phyloP scores from a whole-genome alignment of 2,113 vertebrate species.

The Dicerorhinus sumatrensis region DNA sequence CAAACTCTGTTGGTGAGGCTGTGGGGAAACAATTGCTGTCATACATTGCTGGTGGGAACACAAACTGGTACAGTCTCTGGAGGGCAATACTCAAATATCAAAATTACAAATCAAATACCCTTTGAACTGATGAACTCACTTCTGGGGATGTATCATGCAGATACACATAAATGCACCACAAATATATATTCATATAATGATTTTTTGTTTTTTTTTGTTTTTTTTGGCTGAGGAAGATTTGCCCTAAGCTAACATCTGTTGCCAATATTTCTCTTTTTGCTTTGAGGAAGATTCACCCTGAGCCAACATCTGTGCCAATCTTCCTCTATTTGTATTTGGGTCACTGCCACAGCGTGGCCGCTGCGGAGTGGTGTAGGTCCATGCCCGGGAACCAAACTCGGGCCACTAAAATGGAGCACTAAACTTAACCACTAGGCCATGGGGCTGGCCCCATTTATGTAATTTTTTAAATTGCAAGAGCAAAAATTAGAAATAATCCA shows the following conservation, averaged over 20 bases:
- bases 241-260: no score
- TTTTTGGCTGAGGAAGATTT: no score
- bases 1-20: not conserved
- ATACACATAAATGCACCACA: not conserved
- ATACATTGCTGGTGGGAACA: not conserved
- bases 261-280: no score
- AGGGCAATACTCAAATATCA: not conserved
- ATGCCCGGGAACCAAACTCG: no score
- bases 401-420: no score
- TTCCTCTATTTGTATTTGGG: no score
- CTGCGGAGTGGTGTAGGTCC: no score
- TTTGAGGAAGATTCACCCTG: no score
- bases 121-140: not conserved
- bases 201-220: not conserved
- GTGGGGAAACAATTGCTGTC: not conserved
- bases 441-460: no score
- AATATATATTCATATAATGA: not conserved
- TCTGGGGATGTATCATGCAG: not conserved
- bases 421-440: no score
- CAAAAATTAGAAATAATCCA: not conserved
- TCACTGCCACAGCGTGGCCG: no score
- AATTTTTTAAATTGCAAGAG: not conserved
- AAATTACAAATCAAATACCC: not conserved
- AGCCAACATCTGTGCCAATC: no score
- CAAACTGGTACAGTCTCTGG: not conserved